These are phyloP conservation scores for Diaphora mendica DNA, from an alignment of 2,888 invertebrate genomes.

Conservation along the genomic window DNA sequence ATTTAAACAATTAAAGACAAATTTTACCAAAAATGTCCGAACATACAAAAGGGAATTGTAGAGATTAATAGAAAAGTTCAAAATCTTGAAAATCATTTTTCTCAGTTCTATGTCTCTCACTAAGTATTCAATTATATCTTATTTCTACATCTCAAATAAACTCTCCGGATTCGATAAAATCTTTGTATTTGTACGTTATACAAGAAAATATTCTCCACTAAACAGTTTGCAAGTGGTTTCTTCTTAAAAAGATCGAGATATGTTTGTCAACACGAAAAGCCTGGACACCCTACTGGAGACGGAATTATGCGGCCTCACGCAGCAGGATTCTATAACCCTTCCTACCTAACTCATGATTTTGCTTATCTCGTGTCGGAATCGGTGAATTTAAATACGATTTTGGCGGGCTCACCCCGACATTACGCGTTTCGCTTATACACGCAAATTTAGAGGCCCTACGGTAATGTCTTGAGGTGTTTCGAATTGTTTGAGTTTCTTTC, in stretches of 20 bases:
- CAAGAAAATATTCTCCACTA: slow-evolving; percentile 47
- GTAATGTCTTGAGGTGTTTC: slow-evolving; percentile 65
- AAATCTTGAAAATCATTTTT: not conserved
- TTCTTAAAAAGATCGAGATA: slow-evolving; percentile 60
- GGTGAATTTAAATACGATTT: slow-evolving; percentile 83
- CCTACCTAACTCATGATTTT: slow-evolving; percentile 82
- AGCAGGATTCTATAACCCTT: slow-evolving; percentile 81
- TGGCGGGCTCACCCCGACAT: slow-evolving; percentile 69
- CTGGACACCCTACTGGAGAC: slow-evolving; percentile 69
- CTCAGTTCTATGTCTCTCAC: not conserved
- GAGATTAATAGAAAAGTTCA: not conserved
- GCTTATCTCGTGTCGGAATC: slow-evolving; percentile 82
- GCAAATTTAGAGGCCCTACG: slow-evolving; percentile 68
- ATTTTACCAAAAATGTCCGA: not conserved
- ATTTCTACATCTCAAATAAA: slow-evolving; percentile 28
- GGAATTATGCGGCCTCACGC: slow-evolving; percentile 85
- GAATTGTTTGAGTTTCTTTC: slow-evolving; percentile 63
- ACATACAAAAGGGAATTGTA: not conserved
- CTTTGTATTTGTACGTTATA: slow-evolving; percentile 52
- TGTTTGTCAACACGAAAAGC: slow-evolving; percentile 55
- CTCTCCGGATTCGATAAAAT: slow-evolving; percentile 46
- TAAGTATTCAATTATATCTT: not conserved
- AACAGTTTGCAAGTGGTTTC: slow-evolving; percentile 51
- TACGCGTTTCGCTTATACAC: slow-evolving; percentile 71
- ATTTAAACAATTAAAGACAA: too few relatives aligned